phyloP scores from a whole-genome alignment of 2,797 vertebrate genomes.

The Eulemur mongoz region DNA sequence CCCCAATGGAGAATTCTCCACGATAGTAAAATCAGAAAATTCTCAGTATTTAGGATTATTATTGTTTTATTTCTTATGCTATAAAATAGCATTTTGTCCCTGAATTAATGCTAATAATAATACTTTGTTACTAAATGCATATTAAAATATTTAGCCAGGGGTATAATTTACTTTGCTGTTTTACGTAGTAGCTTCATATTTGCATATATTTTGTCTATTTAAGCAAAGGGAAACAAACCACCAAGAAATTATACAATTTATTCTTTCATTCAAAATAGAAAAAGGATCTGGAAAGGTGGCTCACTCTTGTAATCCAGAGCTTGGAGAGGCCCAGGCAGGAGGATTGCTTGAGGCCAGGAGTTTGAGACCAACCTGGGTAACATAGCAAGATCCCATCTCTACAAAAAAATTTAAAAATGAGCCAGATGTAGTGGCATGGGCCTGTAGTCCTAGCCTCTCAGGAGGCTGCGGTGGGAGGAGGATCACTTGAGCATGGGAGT shows the following conservation, averaged over 20 bases:
- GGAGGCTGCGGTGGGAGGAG: too few relatives aligned
- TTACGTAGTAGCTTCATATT: background rate
- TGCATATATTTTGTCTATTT: background rate
- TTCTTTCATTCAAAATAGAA: conserved; percentile 30
- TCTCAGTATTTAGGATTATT: background rate
- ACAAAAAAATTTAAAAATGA: too few relatives aligned
- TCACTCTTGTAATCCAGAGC: background rate
- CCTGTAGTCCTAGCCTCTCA: too few relatives aligned
- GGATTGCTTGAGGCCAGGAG: background rate
- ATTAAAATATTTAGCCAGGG: background rate
- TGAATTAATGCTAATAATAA: background rate
- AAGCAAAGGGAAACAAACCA: conserved; percentile 40
- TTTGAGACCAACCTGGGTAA: too few relatives aligned
- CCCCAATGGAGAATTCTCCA: background rate
- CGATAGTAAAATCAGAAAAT: background rate
- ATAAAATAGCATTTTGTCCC: background rate
- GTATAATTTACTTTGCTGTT: conserved; percentile 22
- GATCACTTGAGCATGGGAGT: too few relatives aligned
- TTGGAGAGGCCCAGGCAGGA: background rate
- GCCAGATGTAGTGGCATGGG: too few relatives aligned
- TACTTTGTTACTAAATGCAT: conserved; percentile 31
- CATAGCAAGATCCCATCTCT: too few relatives aligned
- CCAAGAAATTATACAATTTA: background rate
- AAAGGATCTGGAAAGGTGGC: background rate
- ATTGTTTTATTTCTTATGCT: background rate